Base-by-base conservation (phyloP, 2,888 invertebrate genomes). In the Augiades crinisus region DNA sequence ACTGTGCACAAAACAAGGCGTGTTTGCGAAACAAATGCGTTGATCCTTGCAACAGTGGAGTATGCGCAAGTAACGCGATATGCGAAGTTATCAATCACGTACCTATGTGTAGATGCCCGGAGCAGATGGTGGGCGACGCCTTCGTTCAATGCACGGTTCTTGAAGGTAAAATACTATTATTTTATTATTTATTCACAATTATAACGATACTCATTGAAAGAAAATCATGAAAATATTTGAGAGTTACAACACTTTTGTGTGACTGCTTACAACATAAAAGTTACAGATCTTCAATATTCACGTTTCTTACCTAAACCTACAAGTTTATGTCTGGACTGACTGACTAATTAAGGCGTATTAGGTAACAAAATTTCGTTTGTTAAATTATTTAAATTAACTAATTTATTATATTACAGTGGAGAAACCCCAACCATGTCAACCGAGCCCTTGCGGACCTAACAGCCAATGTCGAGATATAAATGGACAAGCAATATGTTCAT, bases 401-500 rank as follows among this genome's bases (percentile, higher is more conserved):
- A 12, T 12, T 30, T 37, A 41, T 36, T 47, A 46, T 40, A 33
- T 84, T 81, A 61, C 69, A 88, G 86, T 84, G 57, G 57, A 63
- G 22, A 78, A 68, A 53, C 67, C 70, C 8, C 72, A 75, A 61
- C 91, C 75, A 49, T 90, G 71, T 70, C 81, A 70, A 75, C 88
- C 75, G 85, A 94, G 73, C 44, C 95, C 96, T 0, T 96, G 96
- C 75, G 96, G 96, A 41, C 93, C 94, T 0, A 95, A 95, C 70
- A 94, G 94, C 69, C 94, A 94, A 75, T 96, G 95, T 72, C 91
- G 93, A 57, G 92, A 92, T 67, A 90, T 93, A 53, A 95, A 94
- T 76, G 92, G 91, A 44, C 94, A 95, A 81, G 93, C 93, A 24
- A 94, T 92, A 16, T 95, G 93, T 78, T 94, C 93, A 43, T 95